Conservation (phyloP, 1,140 invertebrate species). For the Pachyrhynchus sulphureomaculatus region DNA sequence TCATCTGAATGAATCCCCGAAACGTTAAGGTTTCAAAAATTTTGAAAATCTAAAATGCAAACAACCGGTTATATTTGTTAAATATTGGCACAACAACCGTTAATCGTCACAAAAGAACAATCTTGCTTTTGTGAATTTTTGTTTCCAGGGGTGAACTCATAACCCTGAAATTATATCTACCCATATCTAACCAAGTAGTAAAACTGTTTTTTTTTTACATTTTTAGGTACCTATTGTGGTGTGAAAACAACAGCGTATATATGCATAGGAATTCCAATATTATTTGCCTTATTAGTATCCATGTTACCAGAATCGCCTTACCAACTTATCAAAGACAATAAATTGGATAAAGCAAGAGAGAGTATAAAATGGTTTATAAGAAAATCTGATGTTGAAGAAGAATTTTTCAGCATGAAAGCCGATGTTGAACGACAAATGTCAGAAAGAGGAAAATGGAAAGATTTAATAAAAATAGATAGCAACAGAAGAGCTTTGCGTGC, state of each 20-base stretch:
- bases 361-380: conserved; percentile 2
- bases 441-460: conserved; percentile 29
- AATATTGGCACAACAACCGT: too few species aligned
- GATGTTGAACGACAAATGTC: conserved; percentile 35
- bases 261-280: conserved; percentile 27
- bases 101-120: too few species aligned
- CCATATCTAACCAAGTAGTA: too few species aligned
- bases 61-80: too few species aligned
- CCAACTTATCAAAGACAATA: too few species aligned
- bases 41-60: too few species aligned
- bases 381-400: conserved; percentile 43
- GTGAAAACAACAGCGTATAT: conserved; percentile 23
- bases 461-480: conserved; percentile 47
- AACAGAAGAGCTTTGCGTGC: conserved; percentile 52
- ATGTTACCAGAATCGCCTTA: conserved; percentile 41
- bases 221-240: conserved; percentile 12
- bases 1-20: too few species aligned
- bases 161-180: too few species aligned
- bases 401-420: conserved; percentile 18
- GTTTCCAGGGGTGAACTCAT: too few species aligned
- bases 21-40: too few species aligned
- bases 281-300: conserved; percentile 49
- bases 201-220: too few species aligned
- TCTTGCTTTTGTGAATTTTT: too few species aligned
- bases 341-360: conserved; percentile 26